Evolutionary conservation across 2,113 vertebrate genomes (phyloP).

Genomic region (human (Homo sapiens)): GRCh38 chr4:82865501-82866000

Average conservation of each 20-base stretch:
- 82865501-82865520: neutral
- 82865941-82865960: neutral
- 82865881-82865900: neutral
- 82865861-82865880: neutral
- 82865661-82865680: neutral
- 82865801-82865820: neutral
- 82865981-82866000: neutral
- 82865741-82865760: neutral
- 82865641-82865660: neutral
- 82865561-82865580: neutral
- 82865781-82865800: neutral
- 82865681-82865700: neutral
- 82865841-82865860: neutral
- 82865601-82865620: neutral
- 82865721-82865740: neutral
- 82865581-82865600: neutral
- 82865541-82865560: neutral
- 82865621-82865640: neutral
- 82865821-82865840: neutral
- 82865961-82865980: neutral
- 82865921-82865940: neutral
- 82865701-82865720: neutral
- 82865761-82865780: neutral
- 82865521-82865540: neutral
- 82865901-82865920: too few species aligned